Conservation (phyloP, 2,113 vertebrate species). For the Pseudorhombus dupliciocellatus region DNA sequence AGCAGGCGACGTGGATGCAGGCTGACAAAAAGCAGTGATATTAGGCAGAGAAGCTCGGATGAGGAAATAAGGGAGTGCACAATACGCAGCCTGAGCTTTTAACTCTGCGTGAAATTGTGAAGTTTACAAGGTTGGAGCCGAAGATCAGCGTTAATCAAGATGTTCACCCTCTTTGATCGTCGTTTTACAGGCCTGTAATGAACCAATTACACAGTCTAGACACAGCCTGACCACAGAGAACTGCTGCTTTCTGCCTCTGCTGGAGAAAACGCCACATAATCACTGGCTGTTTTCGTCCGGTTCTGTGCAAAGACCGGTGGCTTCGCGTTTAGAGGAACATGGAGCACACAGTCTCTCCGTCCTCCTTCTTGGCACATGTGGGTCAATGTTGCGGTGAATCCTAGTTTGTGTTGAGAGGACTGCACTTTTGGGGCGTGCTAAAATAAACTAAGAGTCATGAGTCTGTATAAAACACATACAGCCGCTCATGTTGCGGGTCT, state of each 20-base stretch:
- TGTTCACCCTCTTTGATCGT: slow-evolving; percentile 40
- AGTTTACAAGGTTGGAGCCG: background rate
- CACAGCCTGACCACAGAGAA: slow-evolving; percentile 22
- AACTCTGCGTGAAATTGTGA: background rate
- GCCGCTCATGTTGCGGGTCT: background rate
- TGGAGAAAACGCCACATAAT: slow-evolving; percentile 46
- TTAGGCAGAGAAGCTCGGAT: background rate
- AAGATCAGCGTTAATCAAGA: background rate
- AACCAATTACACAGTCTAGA: slow-evolving; percentile 57
- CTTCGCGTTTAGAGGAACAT: slow-evolving; percentile 31
- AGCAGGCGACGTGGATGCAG: background rate
- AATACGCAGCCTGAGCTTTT: background rate
- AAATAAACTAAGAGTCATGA: background rate
- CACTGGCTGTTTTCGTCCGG: slow-evolving; percentile 27
- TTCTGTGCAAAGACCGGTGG: slow-evolving; percentile 39
- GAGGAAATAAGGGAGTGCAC: background rate
- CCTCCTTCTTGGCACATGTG: slow-evolving; percentile 6
- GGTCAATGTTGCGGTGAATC: background rate
- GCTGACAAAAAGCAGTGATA: background rate
- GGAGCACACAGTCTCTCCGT: slow-evolving; percentile 6
- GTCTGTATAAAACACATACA: background rate
- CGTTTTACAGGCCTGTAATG: slow-evolving; percentile 40
- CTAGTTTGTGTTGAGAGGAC: background rate
- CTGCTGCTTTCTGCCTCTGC: slow-evolving; percentile 21
- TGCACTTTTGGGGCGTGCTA: background rate